A percentile compares a stretch with the other conserved stretches of the same genome.
Conservation (phyloP, 2,797 vertebrate species). For the Rhinophrynus dorsalis region DNA sequence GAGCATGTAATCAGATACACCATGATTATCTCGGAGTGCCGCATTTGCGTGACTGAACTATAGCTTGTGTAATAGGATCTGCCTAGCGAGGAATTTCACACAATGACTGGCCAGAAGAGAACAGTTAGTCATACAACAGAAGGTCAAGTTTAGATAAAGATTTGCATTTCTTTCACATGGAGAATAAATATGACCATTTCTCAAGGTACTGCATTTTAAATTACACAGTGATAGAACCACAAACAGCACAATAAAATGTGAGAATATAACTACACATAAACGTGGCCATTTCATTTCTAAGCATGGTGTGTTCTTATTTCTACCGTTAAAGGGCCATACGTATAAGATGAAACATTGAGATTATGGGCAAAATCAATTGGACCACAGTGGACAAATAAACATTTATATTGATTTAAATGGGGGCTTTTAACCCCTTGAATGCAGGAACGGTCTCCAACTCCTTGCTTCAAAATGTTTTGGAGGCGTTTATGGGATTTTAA, state of each 20-base stretch:
- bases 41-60: conserved; percentile 29
- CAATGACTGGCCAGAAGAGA: conserved; percentile 22
- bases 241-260: not conserved
- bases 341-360: too few relatives aligned
- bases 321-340: too few relatives aligned
- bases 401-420: too few relatives aligned
- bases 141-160: conserved; percentile 17
- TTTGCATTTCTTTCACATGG: not conserved
- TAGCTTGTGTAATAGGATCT: conserved; percentile 25
- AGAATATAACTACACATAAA: too few relatives aligned
- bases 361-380: too few relatives aligned
- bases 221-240: not conserved
- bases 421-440: too few relatives aligned
- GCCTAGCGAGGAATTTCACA: conserved; percentile 26
- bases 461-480: too few relatives aligned
- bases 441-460: too few relatives aligned
- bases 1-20: conserved; percentile 34
- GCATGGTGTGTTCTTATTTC: too few relatives aligned
- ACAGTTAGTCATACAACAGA: conserved; percentile 25
- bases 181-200: not conserved
- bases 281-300: too few relatives aligned
- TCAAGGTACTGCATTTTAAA: not conserved
- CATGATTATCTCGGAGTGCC: conserved; percentile 25
- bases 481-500: too few relatives aligned
- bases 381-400: too few relatives aligned